phyloP scores from a whole-genome alignment of 30 jellyfish, hydroid and myxozoan genomes.

The Rhopilema esculentum region DNA sequence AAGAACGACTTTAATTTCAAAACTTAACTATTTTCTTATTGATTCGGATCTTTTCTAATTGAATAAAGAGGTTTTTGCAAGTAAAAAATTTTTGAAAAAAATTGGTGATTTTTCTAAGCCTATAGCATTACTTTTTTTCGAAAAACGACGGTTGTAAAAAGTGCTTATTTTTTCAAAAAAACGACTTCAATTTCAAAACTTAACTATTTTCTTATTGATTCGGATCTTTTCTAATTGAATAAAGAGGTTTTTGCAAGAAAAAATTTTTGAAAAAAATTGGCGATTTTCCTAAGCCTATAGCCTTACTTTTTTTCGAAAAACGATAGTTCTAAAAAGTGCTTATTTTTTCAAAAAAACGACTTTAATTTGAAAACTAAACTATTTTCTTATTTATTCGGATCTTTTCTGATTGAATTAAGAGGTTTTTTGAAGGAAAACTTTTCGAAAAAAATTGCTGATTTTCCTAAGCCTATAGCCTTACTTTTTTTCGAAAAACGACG shows the following conservation, averaged over 20 bases:
- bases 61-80: background rate
- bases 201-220: no score
- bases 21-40: no score
- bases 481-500: no score
- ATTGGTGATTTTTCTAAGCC: background rate
- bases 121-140: background rate
- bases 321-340: no score
- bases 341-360: background rate
- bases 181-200: background rate
- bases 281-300: background rate
- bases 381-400: background rate
- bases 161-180: background rate
- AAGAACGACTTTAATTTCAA: no score
- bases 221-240: background rate
- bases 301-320: background rate
- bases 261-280: background rate
- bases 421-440: background rate
- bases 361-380: background rate
- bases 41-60: background rate
- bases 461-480: background rate
- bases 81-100: background rate
- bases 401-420: background rate
- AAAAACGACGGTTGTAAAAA: background rate
- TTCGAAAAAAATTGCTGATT: background rate
- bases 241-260: background rate